Percentiles rank a stretch among this genome's conserved stretches.
Evolutionary conservation across 2,888 invertebrate species (phyloP).

Genomic region (Drosophila buzzatii): DNA sequence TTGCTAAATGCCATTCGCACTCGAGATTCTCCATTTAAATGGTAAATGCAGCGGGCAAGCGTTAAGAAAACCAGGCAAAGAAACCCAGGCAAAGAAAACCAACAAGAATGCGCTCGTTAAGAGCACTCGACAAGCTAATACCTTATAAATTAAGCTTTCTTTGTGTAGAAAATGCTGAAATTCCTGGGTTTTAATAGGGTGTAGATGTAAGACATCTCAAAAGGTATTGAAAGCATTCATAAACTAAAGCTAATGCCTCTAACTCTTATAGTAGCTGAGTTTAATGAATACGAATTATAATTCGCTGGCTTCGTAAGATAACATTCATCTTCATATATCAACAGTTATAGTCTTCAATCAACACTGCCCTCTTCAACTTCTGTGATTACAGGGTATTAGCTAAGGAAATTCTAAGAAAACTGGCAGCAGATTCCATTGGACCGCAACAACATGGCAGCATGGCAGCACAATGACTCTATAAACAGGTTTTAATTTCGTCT

Average conservation of each 20-base stretch:
- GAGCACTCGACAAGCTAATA: not conserved
- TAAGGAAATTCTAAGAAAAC: conserved; percentile 22
- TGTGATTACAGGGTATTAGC: conserved; percentile 14
- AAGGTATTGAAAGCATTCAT: too few relatives aligned
- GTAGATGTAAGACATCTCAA: not conserved
- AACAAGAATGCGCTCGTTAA: not conserved
- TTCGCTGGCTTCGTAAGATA: too few relatives aligned
- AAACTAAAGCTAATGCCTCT: too few relatives aligned
- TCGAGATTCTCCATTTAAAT: conserved; percentile 72
- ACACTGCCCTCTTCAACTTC: not conserved
- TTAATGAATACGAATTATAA: too few relatives aligned
- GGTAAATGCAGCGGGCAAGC: conserved; percentile 54
- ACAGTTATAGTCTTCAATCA: too few relatives aligned
- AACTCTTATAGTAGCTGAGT: too few relatives aligned
- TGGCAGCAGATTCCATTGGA: conserved; percentile 43
- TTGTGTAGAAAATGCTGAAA: not conserved
- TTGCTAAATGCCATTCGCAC: conserved; percentile 70
- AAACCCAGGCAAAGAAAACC: conserved; percentile 11
- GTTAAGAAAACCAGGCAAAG: conserved; percentile 18
- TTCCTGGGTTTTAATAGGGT: not conserved
- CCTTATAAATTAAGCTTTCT: not conserved
- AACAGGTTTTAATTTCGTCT: conserved; percentile 76
- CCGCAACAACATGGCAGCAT: conserved; percentile 55
- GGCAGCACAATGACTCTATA: conserved; percentile 74
- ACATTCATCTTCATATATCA: too few relatives aligned